Conservation (phyloP, 2,797 vertebrate genomes). For the Corythornis leucogaster region DNA sequence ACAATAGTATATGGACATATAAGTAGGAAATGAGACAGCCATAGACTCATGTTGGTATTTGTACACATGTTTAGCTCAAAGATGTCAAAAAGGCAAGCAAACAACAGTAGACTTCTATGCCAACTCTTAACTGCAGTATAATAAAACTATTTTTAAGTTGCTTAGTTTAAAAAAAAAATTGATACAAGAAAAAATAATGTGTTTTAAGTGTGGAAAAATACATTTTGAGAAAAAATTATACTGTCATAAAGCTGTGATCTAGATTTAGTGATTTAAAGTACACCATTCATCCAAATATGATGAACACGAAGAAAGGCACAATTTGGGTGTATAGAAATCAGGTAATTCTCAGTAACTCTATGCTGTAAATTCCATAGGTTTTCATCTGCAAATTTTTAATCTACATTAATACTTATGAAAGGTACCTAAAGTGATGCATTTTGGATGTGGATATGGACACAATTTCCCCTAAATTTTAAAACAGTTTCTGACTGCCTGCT, state of each 20-base stretch:
- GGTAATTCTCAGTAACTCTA: background rate
- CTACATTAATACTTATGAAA: background rate
- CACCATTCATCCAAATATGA: background rate
- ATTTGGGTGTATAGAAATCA: background rate
- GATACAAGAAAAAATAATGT: background rate
- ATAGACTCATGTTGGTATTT: background rate
- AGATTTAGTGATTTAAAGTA: conserved; percentile 1
- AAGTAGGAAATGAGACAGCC: background rate
- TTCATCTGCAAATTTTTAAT: background rate
- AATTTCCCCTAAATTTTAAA: background rate
- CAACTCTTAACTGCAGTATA: background rate
- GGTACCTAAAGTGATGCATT: background rate
- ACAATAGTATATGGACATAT: background rate
- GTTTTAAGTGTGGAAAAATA: background rate
- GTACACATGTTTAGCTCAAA: background rate
- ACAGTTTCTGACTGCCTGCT: background rate
- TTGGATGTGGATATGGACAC: background rate
- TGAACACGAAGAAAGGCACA: background rate
- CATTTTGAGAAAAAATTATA: background rate
- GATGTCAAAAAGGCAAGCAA: background rate
- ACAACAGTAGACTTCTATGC: background rate
- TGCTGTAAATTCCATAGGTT: background rate
- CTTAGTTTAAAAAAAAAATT: background rate
- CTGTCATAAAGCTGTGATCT: background rate
- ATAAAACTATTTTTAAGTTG: background rate